Conservation (phyloP, 2,113 vertebrate species). For the Natator depressus region DNA sequence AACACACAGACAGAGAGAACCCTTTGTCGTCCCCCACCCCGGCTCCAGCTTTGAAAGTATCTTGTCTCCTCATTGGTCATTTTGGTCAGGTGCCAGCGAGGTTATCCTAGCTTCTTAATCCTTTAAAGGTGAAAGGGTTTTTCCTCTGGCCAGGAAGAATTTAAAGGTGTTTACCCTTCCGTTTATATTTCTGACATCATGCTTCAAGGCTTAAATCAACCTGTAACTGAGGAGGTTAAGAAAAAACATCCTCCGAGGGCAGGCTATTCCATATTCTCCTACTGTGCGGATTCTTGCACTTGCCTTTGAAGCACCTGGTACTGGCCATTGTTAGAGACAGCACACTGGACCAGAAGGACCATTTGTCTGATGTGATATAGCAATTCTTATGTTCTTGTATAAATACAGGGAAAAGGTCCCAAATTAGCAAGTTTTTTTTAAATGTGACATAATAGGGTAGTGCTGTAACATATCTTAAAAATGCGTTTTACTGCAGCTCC, state of each 20-base stretch:
- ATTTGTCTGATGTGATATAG: background rate
- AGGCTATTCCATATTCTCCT: background rate
- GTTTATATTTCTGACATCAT: no score
- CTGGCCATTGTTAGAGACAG: background rate
- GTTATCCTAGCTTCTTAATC: no score
- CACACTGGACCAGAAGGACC: background rate
- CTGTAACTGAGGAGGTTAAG: background rate
- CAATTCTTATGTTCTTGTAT: background rate
- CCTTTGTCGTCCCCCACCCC: no score
- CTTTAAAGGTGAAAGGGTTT: no score
- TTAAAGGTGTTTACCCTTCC: no score
- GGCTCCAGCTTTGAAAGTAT: no score
- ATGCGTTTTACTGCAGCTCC: background rate
- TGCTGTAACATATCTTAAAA: background rate
- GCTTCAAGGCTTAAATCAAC: background rate
- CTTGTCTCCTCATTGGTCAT: no score
- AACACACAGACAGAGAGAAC: no score
- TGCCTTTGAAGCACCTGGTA: background rate
- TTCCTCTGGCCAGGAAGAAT: no score
- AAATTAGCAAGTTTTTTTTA: background rate
- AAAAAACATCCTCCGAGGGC: background rate
- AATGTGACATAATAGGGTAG: background rate
- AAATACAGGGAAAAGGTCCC: background rate
- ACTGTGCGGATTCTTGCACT: background rate
- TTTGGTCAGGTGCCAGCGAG: no score